phyloP scores from a whole-genome alignment of 1,140 invertebrate species.

The Magallana angulata region DNA sequence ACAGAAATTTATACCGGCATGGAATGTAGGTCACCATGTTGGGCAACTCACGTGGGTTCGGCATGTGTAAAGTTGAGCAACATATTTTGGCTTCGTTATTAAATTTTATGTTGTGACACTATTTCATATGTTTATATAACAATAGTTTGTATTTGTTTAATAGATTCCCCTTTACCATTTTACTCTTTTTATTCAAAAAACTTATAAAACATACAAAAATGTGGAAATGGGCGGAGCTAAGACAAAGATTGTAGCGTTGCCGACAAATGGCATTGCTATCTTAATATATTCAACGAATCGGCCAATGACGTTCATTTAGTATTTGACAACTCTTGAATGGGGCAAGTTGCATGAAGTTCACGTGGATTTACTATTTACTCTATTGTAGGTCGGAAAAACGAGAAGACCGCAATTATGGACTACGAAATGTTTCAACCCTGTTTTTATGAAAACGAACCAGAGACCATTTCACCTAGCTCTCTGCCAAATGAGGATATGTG shows the following conservation, averaged over 20 bases:
- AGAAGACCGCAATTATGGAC: conserved; percentile 40
- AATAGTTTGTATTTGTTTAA: background rate
- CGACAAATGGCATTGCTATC: conserved; percentile 25
- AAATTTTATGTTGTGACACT: background rate
- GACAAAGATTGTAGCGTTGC: background rate
- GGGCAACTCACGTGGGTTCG: conserved; percentile 38
- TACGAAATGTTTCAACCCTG: conserved; percentile 39
- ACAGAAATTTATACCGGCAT: conserved; percentile 17
- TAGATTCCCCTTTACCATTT: background rate
- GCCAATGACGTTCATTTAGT: conserved; percentile 27
- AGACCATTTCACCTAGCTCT: conserved; percentile 48
- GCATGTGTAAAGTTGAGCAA: background rate
- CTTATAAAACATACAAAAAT: background rate
- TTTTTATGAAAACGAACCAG: conserved; percentile 39
- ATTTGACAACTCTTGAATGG: background rate
- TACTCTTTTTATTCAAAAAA: background rate
- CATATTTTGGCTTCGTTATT: background rate
- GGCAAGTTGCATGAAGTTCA: background rate
- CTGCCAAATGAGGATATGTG: conserved; percentile 80
- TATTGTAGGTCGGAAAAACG: conserved; percentile 19
- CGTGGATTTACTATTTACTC: conserved; percentile 12
- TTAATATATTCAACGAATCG: conserved; percentile 29
- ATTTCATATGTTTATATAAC: background rate
- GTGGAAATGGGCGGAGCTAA: conserved; percentile 26
- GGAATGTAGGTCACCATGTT: conserved; percentile 44